Conservation (phyloP, 2,888 invertebrate species). For the Dilophus febrilis region DNA sequence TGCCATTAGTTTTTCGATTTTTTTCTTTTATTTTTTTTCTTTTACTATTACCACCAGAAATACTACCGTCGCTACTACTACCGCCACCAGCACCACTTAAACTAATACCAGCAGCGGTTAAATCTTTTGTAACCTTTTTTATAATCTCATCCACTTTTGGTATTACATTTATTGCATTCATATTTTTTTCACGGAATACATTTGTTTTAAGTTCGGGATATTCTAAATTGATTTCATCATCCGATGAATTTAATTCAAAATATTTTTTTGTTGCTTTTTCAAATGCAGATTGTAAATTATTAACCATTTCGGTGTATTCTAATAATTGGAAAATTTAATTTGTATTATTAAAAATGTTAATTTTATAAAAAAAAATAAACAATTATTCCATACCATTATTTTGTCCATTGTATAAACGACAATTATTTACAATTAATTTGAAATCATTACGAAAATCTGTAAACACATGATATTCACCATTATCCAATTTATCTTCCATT, state of each 20-base stretch:
- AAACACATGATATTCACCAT: slow-evolving; percentile 60
- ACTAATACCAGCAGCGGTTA: neutral
- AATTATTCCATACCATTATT: slow-evolving; percentile 55
- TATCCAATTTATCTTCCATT: slow-evolving; percentile 76
- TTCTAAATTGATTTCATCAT: slow-evolving; percentile 56
- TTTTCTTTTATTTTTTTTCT: neutral
- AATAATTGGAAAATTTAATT: neutral
- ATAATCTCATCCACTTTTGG: slow-evolving; percentile 7
- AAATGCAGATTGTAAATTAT: slow-evolving; percentile 64
- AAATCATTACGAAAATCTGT: slow-evolving; percentile 76
- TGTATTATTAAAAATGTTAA: neutral
- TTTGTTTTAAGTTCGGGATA: slow-evolving; percentile 35
- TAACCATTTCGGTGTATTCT: slow-evolving; percentile 83
- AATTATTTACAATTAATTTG: slow-evolving; percentile 82
- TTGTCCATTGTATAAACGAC: slow-evolving; percentile 79
- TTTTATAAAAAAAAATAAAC: slow-evolving; percentile 1
- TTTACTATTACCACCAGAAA: neutral
- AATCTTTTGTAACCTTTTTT: slow-evolving; percentile 7
- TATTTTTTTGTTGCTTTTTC: slow-evolving; percentile 67
- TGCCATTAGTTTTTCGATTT: neutral
- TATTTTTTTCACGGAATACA: slow-evolving; percentile 31
- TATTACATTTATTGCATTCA: slow-evolving; percentile 9
- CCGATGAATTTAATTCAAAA: slow-evolving; percentile 64
- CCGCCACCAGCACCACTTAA: neutral
- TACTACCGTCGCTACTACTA: neutral